Evolutionary conservation across 2,113 vertebrate genomes (phyloP), one percentile per base, ranked within the genome.

Genomic region (Pseudopodoces humilis): DNA sequence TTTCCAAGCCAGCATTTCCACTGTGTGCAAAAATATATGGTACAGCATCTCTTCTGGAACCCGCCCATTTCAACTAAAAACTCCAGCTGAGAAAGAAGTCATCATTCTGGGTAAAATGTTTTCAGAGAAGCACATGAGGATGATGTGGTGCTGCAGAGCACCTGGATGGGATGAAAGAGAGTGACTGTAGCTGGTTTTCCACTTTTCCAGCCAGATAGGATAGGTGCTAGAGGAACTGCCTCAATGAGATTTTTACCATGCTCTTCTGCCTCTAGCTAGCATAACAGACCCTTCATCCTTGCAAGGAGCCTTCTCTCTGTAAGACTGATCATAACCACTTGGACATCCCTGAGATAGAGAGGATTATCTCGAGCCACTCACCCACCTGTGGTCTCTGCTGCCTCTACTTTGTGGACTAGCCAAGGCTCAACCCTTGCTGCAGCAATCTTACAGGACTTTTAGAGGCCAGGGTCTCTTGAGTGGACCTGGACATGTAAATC

Each of bases 211-310:
- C 11, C 6, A 28, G 50, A 37, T 80, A 65, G 14, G 7, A 52
- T 16, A 64, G 23, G 23, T 5, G 3, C 11, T 52, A 13, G 6
- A 46, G 15, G 21, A 10, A 56, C 12, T 94, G 33, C 18, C n/a
- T 70, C 1, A 0, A 0, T 7, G 13, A 63, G 12, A 10, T 31
- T 24, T 52, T 44, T 35, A 10, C 10, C 39, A 64, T 52, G 13
- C 9, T 68, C 13, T 81, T 82, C 43, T 47, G 11, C 19, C 24
- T 58, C 30, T 59, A 41, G 20, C 5, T 35, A 49, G 27, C 22
- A 68, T 12, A 43, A 30, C 4, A 90, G 21, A 6, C 6, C 15
- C 21, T 31, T 69, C 11, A 11, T 69, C 31, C 25, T 76, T 2
- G 0, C 8, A 33, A 25, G 13, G 4, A 79, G 2, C 5, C n/a